These are phyloP conservation scores for Pseudomyrmex flavicornis DNA, from an alignment of 1,140 invertebrate genomes.

Conservation along the genomic window DNA sequence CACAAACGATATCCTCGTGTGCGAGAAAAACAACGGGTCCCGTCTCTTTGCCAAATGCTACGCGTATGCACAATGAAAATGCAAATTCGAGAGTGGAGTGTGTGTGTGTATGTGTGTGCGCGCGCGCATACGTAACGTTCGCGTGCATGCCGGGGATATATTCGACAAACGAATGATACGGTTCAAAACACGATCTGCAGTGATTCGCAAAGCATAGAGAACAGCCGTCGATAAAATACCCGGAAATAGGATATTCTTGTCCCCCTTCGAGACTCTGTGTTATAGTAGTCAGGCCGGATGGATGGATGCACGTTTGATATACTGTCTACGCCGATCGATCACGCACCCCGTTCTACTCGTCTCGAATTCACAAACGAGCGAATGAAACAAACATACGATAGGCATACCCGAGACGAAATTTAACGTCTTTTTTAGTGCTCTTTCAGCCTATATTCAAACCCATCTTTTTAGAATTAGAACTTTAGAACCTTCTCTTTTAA, in stretches of 20 bases:
- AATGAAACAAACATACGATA: slow-evolving; percentile 35
- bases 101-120: neutral
- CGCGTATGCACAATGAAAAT: slow-evolving; percentile 50
- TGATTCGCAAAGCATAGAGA: slow-evolving; percentile 61
- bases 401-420: neutral
- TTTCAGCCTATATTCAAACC: neutral
- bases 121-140: neutral
- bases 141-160: slow-evolving; percentile 26
- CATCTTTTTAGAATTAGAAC: too few species aligned
- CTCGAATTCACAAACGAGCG: slow-evolving; percentile 63
- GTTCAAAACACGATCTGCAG: slow-evolving; percentile 62
- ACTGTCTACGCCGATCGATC: slow-evolving; percentile 64
- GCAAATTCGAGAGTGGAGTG: slow-evolving; percentile 27
- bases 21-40: slow-evolving; percentile 35
- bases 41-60: slow-evolving; percentile 40
- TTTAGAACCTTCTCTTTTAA: too few species aligned
- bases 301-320: slow-evolving; percentile 64
- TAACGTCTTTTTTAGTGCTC: neutral
- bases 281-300: slow-evolving; percentile 49
- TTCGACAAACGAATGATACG: slow-evolving; percentile 53
- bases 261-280: slow-evolving; percentile 47
- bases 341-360: slow-evolving; percentile 23
- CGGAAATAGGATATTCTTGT: slow-evolving; percentile 66
- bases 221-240: slow-evolving; percentile 65
- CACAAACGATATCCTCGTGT: slow-evolving; percentile 39